Base-by-base conservation (phyloP, 2,888 invertebrate genomes). In the Eudemis profundana region DNA sequence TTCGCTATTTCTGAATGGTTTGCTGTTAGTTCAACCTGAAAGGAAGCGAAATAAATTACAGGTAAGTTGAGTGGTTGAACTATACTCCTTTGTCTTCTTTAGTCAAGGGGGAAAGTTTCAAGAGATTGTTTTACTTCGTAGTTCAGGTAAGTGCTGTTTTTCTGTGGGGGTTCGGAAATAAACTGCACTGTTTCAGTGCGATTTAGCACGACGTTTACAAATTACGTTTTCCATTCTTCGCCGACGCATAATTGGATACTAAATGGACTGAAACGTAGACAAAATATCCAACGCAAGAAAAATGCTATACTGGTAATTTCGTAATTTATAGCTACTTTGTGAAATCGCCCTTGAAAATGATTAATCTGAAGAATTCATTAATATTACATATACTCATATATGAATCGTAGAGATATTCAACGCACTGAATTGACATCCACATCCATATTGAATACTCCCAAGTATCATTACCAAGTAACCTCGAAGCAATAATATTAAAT, bases 1-100 rank as follows among this genome's bases (percentile, higher is more conserved):
- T 83, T 91, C 76, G 84, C 81, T 83, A 88, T 88, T 82, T 90
- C 90, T 69, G 90, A 89, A 78, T 89, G 89, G 78, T 91, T 90
- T 61, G 88, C 87, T 75, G 86, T 89, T 72, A 90, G 76, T 75
- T 91, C 90, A 74, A 90, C 85, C 92, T 92, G 81, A 68, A 84
- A 79, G 71, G 65, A 54, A 64, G 70, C 68, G 50, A 62, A 21
- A 56, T 62, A 57, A 49, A 54, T 60, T 60, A 42, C 33, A 49
- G 33, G 53, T 53, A 68, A 66, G 51, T 62, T 49, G 44, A 27
- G 27, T 51, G 44, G 59, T 44, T 14, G 44, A 44, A 44, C 50
- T 10, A 38, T 46, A 57, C 51, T 59, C 57, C 50, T 64, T 64
- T 64, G 50, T 64, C 64, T 54, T 36, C 14, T 29, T 29, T 40